A percentile compares a stretch with the other conserved stretches of the same genome.
Conservation (phyloP, 2,888 invertebrate species). For the Hemistola chrysoprasaria region DNA sequence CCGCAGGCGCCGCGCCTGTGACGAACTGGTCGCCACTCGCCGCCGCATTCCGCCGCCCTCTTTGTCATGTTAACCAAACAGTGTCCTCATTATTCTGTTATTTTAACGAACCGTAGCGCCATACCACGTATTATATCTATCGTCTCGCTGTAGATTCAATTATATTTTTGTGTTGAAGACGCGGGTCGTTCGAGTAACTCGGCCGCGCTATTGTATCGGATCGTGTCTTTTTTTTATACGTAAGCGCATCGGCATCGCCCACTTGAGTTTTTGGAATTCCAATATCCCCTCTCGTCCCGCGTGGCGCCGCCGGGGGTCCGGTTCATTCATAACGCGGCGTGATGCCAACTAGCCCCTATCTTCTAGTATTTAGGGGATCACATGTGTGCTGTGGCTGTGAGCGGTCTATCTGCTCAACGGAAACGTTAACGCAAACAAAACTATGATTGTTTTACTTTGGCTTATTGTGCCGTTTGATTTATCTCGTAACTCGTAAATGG, state of each 20-base stretch:
- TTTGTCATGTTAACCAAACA: constrained; percentile 78
- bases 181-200: constrained; percentile 26
- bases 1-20: constrained; percentile 54
- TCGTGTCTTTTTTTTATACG: constrained; percentile 63
- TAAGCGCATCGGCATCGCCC: constrained; percentile 62
- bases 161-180: constrained; percentile 32
- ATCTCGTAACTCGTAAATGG: constrained; percentile 39
- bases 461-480: constrained; percentile 48
- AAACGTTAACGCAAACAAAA: constrained; percentile 67
- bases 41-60: constrained; percentile 64
- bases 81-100: constrained; percentile 72
- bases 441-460: constrained; percentile 57
- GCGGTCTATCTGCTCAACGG: constrained; percentile 41
- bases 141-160: constrained; percentile 28
- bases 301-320: constrained; percentile 53
- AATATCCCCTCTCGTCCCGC: constrained; percentile 34
- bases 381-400: constrained; percentile 44
- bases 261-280: constrained; percentile 79
- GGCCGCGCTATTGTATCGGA: constrained; percentile 53
- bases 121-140: constrained; percentile 17
- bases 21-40: constrained; percentile 43
- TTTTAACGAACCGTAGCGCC: constrained; percentile 70
- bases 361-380: constrained; percentile 40
- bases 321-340: constrained; percentile 77
- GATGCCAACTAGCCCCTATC: constrained; percentile 44